Conservation (phyloP, 1,140 invertebrate species). For the Whitmania pigra region DNA sequence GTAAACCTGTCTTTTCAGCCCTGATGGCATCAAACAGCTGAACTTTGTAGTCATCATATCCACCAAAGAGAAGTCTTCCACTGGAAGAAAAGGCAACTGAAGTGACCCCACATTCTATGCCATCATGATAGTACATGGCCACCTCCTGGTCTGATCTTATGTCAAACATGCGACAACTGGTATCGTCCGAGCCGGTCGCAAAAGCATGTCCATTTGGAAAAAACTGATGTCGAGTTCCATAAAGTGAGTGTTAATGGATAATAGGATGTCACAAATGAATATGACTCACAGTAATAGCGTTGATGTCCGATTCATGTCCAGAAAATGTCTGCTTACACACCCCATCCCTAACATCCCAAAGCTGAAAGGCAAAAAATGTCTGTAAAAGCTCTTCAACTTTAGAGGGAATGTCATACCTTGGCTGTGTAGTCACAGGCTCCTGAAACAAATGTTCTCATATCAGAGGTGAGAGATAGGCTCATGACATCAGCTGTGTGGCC, state of each 20-base stretch:
- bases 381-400: too few relatives aligned
- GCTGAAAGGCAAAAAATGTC: conserved; percentile 39
- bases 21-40: conserved; percentile 98
- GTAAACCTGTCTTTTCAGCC: conserved; percentile 79
- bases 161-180: conserved; percentile 91
- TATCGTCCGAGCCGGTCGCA: conserved; percentile 94
- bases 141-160: conserved; percentile 85
- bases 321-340: conserved; percentile 95
- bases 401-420: conserved; percentile 49
- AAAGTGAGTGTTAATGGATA: neutral
- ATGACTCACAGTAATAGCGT: conserved; percentile 80
- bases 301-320: conserved; percentile 95
- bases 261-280: neutral
- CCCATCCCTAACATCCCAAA: conserved; percentile 93
- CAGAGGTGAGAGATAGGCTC: conserved; percentile 84
- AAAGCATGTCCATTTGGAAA: conserved; percentile 92
- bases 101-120: conserved; percentile 96
- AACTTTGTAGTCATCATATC: conserved; percentile 97
- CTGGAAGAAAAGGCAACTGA: conserved; percentile 93
- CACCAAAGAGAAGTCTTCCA: conserved; percentile 81
- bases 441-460: conserved; percentile 89
- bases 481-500: conserved; percentile 97
- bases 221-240: conserved; percentile 54
- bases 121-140: conserved; percentile 83
- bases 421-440: conserved; percentile 93